phyloP scores from a whole-genome alignment of 2,888 invertebrate species.

The Drosophila aldrichi region DNA sequence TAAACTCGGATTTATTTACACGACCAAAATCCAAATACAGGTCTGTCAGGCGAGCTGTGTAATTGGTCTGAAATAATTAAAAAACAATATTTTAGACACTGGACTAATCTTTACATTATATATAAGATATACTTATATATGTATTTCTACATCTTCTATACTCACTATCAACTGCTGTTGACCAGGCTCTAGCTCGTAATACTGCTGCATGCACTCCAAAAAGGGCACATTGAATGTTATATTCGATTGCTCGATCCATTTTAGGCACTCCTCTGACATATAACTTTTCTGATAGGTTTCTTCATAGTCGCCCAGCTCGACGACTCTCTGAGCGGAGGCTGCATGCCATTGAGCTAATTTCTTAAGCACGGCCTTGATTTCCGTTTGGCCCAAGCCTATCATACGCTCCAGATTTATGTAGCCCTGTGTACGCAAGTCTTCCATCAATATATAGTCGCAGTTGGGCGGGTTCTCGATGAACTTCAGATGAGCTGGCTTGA shows the following conservation, averaged over 20 bases:
- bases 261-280: slow-evolving; percentile 46
- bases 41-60: slow-evolving; percentile 58
- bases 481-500: slow-evolving; percentile 68
- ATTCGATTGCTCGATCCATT: slow-evolving; percentile 52
- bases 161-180: slow-evolving; percentile 68
- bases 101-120: neutral
- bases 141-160: neutral
- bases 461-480: slow-evolving; percentile 49
- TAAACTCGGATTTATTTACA: slow-evolving; percentile 59
- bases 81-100: neutral
- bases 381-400: slow-evolving; percentile 67
- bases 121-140: no score
- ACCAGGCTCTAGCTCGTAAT: slow-evolving; percentile 51
- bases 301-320: slow-evolving; percentile 60
- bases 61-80: slow-evolving; percentile 47
- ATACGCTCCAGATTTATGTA: slow-evolving; percentile 71
- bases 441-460: slow-evolving; percentile 73
- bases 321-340: slow-evolving; percentile 70
- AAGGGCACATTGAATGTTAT: slow-evolving; percentile 52
- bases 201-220: slow-evolving; percentile 58
- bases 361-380: slow-evolving; percentile 70
- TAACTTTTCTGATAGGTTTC: slow-evolving; percentile 44
- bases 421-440: slow-evolving; percentile 66
- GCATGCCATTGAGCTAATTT: slow-evolving; percentile 82
- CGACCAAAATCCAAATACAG: slow-evolving; percentile 57